Conservation (phyloP, 2,113 vertebrate species). For the Neogobius melanostomus region DNA sequence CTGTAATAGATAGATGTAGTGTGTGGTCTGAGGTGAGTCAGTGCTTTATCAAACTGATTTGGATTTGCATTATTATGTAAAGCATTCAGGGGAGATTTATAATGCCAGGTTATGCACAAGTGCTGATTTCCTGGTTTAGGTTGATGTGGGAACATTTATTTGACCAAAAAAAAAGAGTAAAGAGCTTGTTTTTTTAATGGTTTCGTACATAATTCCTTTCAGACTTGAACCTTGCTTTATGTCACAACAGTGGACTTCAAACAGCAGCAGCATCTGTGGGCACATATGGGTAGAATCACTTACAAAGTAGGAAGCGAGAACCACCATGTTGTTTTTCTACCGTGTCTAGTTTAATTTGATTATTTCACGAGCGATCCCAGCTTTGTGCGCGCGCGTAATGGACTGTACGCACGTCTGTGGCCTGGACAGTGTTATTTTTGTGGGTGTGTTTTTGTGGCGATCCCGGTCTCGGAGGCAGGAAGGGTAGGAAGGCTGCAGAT, state of each 20-base stretch:
- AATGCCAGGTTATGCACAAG: too few species aligned
- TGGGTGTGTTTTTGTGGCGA: slow-evolving; percentile 63
- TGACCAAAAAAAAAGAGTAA: too few species aligned
- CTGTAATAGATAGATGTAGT: background rate
- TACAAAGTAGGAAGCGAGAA: slow-evolving; percentile 10
- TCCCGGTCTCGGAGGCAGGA: slow-evolving; percentile 68
- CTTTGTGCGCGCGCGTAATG: too few species aligned
- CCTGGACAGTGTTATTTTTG: slow-evolving; percentile 52
- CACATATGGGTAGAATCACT: slow-evolving; percentile 10
- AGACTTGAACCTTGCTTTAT: too few species aligned
- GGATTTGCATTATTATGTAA: too few species aligned
- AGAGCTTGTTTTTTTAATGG: background rate
- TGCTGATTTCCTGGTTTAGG: too few species aligned
- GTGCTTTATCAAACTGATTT: background rate
- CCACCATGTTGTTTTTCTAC: slow-evolving; percentile 42
- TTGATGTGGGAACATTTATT: too few species aligned
- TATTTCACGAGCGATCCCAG: slow-evolving; percentile 12
- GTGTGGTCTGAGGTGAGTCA: slow-evolving; percentile 18
- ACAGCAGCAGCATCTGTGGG: slow-evolving; percentile 49
- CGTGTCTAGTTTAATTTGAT: slow-evolving; percentile 50
- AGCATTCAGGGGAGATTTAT: too few species aligned
- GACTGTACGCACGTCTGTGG: slow-evolving; percentile 15
- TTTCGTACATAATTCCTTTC: too few species aligned
- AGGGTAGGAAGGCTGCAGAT: slow-evolving; percentile 55
- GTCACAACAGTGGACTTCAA: slow-evolving; percentile 23